Percentiles rank a stretch among this genome's conserved stretches.
phyloP scores from a whole-genome alignment of 2,113 vertebrate genomes.

The Triplophysa tibetana region DNA sequence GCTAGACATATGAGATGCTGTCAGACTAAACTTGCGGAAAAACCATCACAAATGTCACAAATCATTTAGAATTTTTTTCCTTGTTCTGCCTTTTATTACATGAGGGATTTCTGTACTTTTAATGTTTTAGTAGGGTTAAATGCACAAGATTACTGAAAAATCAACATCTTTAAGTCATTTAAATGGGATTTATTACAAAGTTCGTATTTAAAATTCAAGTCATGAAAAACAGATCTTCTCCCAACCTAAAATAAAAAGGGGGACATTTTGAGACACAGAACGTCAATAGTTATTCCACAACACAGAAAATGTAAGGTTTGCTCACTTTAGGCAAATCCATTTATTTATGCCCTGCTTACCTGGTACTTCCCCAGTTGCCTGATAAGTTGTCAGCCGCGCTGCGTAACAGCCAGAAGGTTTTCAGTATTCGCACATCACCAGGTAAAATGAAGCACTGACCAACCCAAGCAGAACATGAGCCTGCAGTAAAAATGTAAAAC shows the following conservation, averaged over 20 bases:
- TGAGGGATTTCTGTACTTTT: not conserved
- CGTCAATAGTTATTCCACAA: not conserved
- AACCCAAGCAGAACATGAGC: conserved; percentile 56
- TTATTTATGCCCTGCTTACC: conserved; percentile 12
- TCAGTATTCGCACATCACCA: conserved; percentile 45
- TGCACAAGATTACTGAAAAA: not conserved
- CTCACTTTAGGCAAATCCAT: not conserved
- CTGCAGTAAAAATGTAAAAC: conserved; percentile 29
- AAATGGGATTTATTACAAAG: not conserved
- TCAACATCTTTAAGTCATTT: not conserved
- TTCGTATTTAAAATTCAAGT: not conserved
- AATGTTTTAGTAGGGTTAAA: not conserved
- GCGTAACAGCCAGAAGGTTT: conserved; percentile 57
- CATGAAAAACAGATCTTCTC: conserved; percentile 46
- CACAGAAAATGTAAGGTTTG: not conserved
- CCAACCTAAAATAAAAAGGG: conserved; percentile 45
- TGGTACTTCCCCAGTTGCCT: conserved; percentile 55
- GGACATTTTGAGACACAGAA: not conserved
- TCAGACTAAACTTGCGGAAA: not conserved
- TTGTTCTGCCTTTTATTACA: not conserved
- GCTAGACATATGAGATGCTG: not conserved
- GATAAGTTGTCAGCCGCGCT: conserved; percentile 32
- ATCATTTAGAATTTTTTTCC: not conserved
- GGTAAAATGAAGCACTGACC: conserved; percentile 56
- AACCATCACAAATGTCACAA: not conserved